Base-by-base conservation (phyloP, 2,113 vertebrate genomes). In the Lepidothrix coronata region DNA sequence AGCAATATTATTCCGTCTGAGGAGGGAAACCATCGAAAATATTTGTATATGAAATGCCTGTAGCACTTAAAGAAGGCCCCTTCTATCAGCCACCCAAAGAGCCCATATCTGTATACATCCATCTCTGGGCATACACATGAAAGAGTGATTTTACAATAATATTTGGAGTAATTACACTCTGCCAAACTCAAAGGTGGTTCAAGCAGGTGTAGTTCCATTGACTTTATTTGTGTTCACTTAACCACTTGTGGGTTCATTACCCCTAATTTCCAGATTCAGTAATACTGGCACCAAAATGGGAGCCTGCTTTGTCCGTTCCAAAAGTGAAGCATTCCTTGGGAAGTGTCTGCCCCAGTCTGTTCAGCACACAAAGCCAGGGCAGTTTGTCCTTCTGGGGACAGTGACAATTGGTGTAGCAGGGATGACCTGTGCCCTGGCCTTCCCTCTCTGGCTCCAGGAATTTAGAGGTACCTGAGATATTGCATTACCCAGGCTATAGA, bases 1-100 rank as follows among this genome's bases (percentile, higher is more conserved):
- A 9, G 54, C 31, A 85, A 37, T 93, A 89, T 96, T 96, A 86
- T 96, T 95, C 83, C 1, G 4, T 91, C 92, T 91, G 66, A 91
- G 71, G 59, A 91, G 35, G 61, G 58, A 93, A 96, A 96, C 41
- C 68, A 90, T 74, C 73, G 83, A 93, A 97, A 97, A 95, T 95
- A 97, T 95, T 92, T 95, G 87, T 73, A 35, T 71, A 85, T 93
- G 59, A 87, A 90, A 93, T 93, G 79, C 52, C 58, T 84, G 72
- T 23, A 62, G 52, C 54, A 91, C 81, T 85, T 78, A 79, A 76
- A 89, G 78, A 90, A 83, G 52, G 83, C 37, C 51, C 31, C 41
- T 93, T 94, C 58, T 44, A 51, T 84, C 91, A 96, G 48, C 67
- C 84, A 93, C 90, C 79, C 90, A 87, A 77, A 81, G 20, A 95